phyloP scores from a whole-genome alignment of 2,797 vertebrate genomes.

The Valencia hispanica region DNA sequence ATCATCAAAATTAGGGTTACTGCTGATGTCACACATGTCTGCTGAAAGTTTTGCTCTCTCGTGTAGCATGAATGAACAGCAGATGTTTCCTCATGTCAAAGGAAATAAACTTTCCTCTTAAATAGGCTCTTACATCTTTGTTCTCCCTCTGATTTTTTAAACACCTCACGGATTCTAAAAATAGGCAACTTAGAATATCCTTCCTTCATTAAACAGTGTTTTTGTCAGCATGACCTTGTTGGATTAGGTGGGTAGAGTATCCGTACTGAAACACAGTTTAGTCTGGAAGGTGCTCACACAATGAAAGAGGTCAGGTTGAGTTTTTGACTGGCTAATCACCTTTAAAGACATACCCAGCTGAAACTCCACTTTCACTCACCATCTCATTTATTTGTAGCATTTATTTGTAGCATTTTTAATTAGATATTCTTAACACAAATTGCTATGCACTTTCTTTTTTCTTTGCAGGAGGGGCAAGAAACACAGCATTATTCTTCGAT shows the following conservation, averaged over 20 bases:
- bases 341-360: neutral
- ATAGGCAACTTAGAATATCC: neutral
- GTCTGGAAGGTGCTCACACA: neutral
- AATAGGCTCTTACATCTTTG: conserved; percentile 13
- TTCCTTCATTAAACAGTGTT: neutral
- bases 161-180: neutral
- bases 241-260: neutral
- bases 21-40: neutral
- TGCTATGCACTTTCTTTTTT: conserved; percentile 31
- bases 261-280: neutral
- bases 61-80: neutral
- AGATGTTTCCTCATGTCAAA: neutral
- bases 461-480: conserved; percentile 88
- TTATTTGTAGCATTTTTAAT: neutral
- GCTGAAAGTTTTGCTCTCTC: neutral
- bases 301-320: neutral
- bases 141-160: neutral
- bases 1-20: neutral
- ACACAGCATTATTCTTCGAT: conserved; percentile 92
- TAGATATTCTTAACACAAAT: conserved; percentile 26
- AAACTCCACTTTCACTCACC: neutral
- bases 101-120: neutral
- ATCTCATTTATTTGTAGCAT: conserved; percentile 8
- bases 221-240: neutral
- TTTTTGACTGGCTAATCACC: neutral